phyloP scores from a whole-genome alignment of 2,113 vertebrate genomes.

The Electrona antarctica region DNA sequence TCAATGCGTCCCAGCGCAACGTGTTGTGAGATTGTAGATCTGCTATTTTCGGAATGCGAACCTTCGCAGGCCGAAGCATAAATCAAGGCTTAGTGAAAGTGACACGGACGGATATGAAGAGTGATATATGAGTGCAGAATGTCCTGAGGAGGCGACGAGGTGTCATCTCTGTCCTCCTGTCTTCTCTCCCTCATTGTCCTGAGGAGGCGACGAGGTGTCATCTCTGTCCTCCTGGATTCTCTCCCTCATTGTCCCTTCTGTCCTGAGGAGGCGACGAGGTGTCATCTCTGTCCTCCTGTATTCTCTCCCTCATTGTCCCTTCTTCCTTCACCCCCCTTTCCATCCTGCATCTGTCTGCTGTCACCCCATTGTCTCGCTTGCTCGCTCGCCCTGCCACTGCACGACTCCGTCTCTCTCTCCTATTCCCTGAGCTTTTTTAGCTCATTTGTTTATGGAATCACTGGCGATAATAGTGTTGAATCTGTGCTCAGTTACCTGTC shows the following conservation, averaged over 20 bases:
- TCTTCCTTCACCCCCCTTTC: not conserved
- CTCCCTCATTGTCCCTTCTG: too few species aligned
- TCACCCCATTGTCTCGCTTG: constrained; percentile 7
- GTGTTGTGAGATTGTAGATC: too few species aligned
- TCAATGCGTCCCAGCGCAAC: too few species aligned
- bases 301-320: not conserved
- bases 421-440: not conserved
- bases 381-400: constrained; percentile 1
- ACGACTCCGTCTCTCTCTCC: constrained; percentile 5
- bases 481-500: not conserved
- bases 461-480: not conserved
- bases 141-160: too few species aligned
- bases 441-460: constrained; percentile 14
- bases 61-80: too few species aligned
- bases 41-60: too few species aligned
- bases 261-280: too few species aligned
- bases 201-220: too few species aligned
- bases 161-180: not conserved
- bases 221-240: not conserved
- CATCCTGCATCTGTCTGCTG: not conserved
- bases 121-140: too few species aligned
- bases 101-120: too few species aligned
- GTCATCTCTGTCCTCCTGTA: not conserved
- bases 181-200: not conserved
- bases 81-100: too few species aligned